These are phyloP conservation scores for Microhierax caerulescens DNA, from an alignment of 2,797 vertebrate genomes.

Conservation along the genomic window DNA sequence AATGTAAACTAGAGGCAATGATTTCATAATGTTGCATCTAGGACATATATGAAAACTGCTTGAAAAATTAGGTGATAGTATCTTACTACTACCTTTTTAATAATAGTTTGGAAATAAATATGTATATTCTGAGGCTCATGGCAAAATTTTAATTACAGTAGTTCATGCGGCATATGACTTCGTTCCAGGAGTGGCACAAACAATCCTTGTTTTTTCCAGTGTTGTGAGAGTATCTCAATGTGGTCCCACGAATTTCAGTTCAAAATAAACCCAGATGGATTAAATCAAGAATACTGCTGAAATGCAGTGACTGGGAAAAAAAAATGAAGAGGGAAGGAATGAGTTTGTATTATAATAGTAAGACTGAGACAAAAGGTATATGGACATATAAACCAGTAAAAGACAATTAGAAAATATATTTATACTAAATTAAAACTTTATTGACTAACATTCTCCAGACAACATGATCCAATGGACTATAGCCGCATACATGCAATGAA, in stretches of 20 bases:
- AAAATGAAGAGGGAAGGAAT: background rate
- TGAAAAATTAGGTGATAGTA: background rate
- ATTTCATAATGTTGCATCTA: background rate
- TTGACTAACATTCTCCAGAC: conserved; percentile 94
- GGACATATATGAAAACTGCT: background rate
- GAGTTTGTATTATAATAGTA: background rate
- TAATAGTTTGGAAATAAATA: background rate
- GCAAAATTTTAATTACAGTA: background rate
- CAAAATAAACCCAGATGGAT: conserved; percentile 6
- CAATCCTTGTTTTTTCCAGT: background rate
- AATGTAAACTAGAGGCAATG: background rate
- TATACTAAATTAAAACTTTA: conserved; percentile 94
- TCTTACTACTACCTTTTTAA: background rate
- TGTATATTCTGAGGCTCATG: background rate
- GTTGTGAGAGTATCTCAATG: background rate
- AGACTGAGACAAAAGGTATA: background rate
- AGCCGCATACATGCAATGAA: conserved; percentile 84
- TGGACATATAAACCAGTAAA: background rate
- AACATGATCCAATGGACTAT: conserved; percentile 81
- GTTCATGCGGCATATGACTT: background rate
- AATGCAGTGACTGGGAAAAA: background rate
- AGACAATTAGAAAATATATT: conserved; percentile 52
- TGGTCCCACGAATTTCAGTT: background rate
- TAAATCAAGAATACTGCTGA: background rate
- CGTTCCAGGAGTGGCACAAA: background rate